Percentiles rank a stretch among this genome's conserved stretches.
phyloP scores from a whole-genome alignment of 2,888 invertebrate species.

The Drosophila kokeensis region DNA sequence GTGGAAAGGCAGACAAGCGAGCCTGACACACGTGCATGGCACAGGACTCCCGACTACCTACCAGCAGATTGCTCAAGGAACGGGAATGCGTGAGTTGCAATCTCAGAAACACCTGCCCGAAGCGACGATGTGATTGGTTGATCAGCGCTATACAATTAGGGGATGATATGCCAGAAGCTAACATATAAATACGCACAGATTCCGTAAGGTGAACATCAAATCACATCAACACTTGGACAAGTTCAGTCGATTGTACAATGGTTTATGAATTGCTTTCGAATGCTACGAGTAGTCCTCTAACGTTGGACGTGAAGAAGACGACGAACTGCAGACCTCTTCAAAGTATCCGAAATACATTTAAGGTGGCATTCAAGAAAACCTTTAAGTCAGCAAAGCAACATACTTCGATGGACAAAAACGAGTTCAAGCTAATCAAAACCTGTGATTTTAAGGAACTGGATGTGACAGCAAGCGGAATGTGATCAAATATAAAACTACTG shows the following conservation, averaged over 20 bases:
- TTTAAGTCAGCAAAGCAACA: constrained; percentile 40
- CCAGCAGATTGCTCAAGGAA: constrained; percentile 38
- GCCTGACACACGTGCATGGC: constrained; percentile 59
- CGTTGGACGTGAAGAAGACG: constrained; percentile 42
- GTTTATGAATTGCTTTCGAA: constrained; percentile 70
- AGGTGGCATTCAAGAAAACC: constrained; percentile 59
- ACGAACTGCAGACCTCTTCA: constrained; percentile 54
- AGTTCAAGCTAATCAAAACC: constrained; percentile 1
- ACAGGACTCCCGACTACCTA: constrained; percentile 30
- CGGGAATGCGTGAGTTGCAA: constrained; percentile 43
- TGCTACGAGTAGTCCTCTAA: constrained; percentile 22
- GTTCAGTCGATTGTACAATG: constrained; percentile 56
- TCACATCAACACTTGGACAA: constrained; percentile 44
- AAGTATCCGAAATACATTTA: constrained; percentile 67
- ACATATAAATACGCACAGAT: constrained; percentile 69
- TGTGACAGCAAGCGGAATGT: not conserved
- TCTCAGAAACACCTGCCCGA: constrained; percentile 69
- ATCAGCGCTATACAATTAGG: constrained; percentile 20
- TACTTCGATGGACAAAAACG: constrained; percentile 2
- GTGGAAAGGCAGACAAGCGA: constrained; percentile 30
- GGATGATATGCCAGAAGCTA: constrained; percentile 41
- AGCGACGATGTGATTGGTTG: constrained; percentile 70
- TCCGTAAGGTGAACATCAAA: constrained; percentile 61
- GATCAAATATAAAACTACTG: not conserved
- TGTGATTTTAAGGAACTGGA: not conserved